These are phyloP conservation scores for Piaya cayana DNA, from an alignment of 2,113 vertebrate species.

Conservation along the genomic window DNA sequence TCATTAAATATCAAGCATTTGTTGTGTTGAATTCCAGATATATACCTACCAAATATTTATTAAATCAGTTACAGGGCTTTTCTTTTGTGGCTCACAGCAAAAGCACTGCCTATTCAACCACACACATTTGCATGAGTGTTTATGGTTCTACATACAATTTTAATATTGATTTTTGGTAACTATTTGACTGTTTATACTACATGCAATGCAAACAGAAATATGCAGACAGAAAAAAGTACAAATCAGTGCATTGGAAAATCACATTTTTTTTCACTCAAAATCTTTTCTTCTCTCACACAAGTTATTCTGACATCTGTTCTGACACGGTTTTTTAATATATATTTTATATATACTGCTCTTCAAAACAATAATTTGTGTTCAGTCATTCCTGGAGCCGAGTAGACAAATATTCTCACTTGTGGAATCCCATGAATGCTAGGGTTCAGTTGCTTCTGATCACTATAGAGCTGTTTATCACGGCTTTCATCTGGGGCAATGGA, in stretches of 20 bases:
- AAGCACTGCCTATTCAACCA: neutral
- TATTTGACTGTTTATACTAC: neutral
- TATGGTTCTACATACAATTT: neutral
- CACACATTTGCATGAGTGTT: neutral
- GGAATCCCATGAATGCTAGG: neutral
- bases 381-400: neutral
- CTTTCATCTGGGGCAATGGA: neutral
- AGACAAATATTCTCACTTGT: neutral
- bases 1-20: neutral
- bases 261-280: neutral
- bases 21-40: neutral
- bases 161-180: neutral
- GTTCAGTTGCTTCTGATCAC: neutral
- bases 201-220: neutral
- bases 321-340: accelerated
- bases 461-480: neutral
- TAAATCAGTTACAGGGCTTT: neutral
- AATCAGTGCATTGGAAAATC: neutral
- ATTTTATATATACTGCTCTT: neutral
- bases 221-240: neutral
- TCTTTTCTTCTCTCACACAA: neutral
- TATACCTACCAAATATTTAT: neutral
- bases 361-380: neutral
- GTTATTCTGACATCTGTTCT: neutral
- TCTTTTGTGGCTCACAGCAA: neutral